These are phyloP conservation scores for Piezodorus guildinii DNA, from an alignment of 1,140 invertebrate species.

Conservation along the genomic window DNA sequence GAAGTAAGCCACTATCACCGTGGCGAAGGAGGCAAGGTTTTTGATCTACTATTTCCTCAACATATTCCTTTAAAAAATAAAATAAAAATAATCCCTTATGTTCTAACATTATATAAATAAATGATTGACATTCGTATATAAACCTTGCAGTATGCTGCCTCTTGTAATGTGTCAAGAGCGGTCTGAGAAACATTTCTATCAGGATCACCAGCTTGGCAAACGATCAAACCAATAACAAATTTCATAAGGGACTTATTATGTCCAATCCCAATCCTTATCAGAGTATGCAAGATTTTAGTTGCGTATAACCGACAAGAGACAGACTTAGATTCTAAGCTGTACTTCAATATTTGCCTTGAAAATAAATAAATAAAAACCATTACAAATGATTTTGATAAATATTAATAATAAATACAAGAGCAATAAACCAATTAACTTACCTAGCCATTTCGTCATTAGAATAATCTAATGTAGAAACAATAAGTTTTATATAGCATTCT, in stretches of 20 bases:
- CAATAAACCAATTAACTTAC: constrained; percentile 33
- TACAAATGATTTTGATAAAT: neutral
- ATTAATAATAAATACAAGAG: neutral
- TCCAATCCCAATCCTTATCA: constrained; percentile 57
- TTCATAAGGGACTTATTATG: constrained; percentile 37
- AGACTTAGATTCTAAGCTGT: constrained; percentile 49
- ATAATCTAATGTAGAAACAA: constrained; percentile 82
- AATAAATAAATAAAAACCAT: neutral
- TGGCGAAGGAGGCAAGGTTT: constrained; percentile 62
- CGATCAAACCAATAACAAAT: constrained; percentile 75
- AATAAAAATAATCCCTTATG: too few relatives aligned
- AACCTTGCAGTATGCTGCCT: constrained; percentile 78
- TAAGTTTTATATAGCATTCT: constrained; percentile 84
- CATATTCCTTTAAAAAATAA: constrained; percentile 47
- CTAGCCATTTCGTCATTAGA: constrained; percentile 54
- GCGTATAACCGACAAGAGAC: constrained; percentile 76
- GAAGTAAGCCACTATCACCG: constrained; percentile 69
- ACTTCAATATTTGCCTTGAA: constrained; percentile 47
- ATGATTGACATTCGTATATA: neutral
- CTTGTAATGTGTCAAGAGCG: constrained; percentile 75
- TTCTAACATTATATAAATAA: too few relatives aligned
- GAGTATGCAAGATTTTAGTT: constrained; percentile 75
- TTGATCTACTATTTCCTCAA: constrained; percentile 63
- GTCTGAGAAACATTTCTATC: constrained; percentile 60
- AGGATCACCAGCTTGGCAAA: constrained; percentile 68